Conservation (phyloP, 2,113 vertebrate genomes). For the Pandion haliaetus region DNA sequence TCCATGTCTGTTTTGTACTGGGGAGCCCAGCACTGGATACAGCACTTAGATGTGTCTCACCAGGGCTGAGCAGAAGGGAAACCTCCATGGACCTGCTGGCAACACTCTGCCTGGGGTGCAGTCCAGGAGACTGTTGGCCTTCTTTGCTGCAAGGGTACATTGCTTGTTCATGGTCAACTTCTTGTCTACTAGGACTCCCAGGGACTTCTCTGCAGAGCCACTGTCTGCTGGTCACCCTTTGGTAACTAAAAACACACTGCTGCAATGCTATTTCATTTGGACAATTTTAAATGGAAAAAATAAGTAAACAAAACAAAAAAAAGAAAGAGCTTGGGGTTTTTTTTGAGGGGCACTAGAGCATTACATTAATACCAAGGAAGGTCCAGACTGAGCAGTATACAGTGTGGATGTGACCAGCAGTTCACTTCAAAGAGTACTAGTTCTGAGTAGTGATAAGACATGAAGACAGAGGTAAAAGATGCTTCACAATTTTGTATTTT, state of each 20-base stretch:
- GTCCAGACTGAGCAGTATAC: neutral
- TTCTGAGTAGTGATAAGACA: neutral
- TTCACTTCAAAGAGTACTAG: neutral
- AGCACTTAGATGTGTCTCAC: neutral
- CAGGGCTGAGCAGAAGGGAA: neutral
- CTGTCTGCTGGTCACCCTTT: neutral
- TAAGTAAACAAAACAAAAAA: neutral
- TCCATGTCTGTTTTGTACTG: neutral
- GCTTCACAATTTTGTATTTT: neutral
- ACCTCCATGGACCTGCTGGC: neutral
- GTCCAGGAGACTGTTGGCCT: too few relatives aligned
- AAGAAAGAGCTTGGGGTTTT: neutral
- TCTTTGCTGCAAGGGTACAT: neutral
- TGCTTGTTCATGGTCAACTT: neutral
- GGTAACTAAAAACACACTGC: neutral
- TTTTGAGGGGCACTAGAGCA: neutral
- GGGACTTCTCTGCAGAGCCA: neutral
- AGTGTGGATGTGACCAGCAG: neutral
- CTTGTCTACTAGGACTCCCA: neutral
- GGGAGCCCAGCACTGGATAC: neutral
- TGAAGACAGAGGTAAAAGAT: neutral
- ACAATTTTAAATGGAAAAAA: neutral
- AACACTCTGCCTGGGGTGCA: neutral
- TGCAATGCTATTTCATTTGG: neutral
- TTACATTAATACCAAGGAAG: neutral